Percentiles rank a stretch among this genome's conserved stretches.
These are phyloP conservation scores for Moxostoma hubbsi DNA, from an alignment of 2,797 vertebrate genomes.

Conservation along the genomic window DNA sequence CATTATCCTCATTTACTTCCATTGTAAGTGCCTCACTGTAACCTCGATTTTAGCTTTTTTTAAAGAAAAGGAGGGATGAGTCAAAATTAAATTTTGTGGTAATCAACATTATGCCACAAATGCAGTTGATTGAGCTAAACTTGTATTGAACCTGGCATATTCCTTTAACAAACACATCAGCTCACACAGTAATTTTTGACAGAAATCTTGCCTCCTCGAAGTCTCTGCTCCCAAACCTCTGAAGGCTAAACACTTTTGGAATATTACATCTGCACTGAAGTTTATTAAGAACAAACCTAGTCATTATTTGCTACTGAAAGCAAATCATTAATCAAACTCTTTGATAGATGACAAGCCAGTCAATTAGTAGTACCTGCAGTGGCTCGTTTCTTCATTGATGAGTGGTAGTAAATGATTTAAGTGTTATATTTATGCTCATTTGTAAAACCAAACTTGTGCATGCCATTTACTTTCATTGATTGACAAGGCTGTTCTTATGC, in stretches of 20 bases:
- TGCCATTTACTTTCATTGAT: constrained; percentile 61
- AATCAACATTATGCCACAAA: too few species aligned
- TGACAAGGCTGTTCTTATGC: constrained; percentile 60
- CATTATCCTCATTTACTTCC: too few species aligned
- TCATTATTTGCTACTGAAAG: neutral
- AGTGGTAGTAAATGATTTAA: constrained; percentile 76
- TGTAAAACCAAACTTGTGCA: constrained; percentile 64
- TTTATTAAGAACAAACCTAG: constrained; percentile 47
- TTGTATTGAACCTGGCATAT: too few species aligned
- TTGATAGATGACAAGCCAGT: constrained; percentile 55
- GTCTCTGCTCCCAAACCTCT: constrained; percentile 2
- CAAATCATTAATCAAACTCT: constrained; percentile 36
- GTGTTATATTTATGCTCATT: constrained; percentile 61
- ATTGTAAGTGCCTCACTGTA: too few species aligned
- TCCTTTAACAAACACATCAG: constrained; percentile 41
- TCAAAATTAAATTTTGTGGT: too few species aligned
- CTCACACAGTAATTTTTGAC: neutral
- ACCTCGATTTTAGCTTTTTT: too few species aligned
- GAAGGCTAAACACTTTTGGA: neutral
- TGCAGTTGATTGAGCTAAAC: too few species aligned
- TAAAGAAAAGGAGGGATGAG: too few species aligned
- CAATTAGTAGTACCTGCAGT: constrained; percentile 62
- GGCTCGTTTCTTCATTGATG: constrained; percentile 67
- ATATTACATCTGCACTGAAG: neutral
- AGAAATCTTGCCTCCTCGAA: constrained; percentile 9